phyloP scores from a whole-genome alignment of 1,140 invertebrate genomes.

The Drosophila grimshawi region DNA sequence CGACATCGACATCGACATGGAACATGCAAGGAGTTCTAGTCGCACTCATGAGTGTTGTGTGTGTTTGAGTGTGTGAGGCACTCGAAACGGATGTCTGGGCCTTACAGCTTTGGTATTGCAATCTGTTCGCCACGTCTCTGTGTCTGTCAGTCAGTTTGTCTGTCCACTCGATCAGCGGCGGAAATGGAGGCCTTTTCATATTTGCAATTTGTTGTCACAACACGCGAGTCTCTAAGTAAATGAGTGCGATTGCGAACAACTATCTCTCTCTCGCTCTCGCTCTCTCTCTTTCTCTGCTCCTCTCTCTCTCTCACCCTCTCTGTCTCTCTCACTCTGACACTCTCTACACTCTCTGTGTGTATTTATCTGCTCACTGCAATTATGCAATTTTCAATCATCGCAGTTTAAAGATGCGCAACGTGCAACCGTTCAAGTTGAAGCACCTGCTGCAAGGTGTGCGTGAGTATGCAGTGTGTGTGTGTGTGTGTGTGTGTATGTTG shows the following conservation, averaged over 20 bases:
- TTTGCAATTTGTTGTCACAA: conserved; percentile 59
- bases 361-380: conserved; percentile 58
- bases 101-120: conserved; percentile 25
- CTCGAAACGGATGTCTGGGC: conserved; percentile 47
- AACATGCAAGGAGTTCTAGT: conserved; percentile 27
- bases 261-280: not conserved
- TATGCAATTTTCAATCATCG: conserved; percentile 82
- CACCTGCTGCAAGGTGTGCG: conserved; percentile 63
- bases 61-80: conserved; percentile 7
- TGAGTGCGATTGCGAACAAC: conserved; percentile 12
- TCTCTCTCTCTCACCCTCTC: not conserved
- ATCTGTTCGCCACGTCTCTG: conserved; percentile 2
- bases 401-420: conserved; percentile 74
- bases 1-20: not conserved
- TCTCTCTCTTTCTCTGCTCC: conserved; percentile 2
- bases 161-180: conserved; percentile 49
- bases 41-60: conserved; percentile 23
- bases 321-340: not conserved
- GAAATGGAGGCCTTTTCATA: conserved; percentile 59
- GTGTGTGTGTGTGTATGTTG: not conserved
- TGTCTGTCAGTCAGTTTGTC: conserved; percentile 17
- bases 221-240: conserved; percentile 43
- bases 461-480: not conserved
- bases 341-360: conserved; percentile 1
- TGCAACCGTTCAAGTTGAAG: conserved; percentile 66